Conservation (phyloP, 2,797 vertebrate species). For the Remorina albescens region DNA sequence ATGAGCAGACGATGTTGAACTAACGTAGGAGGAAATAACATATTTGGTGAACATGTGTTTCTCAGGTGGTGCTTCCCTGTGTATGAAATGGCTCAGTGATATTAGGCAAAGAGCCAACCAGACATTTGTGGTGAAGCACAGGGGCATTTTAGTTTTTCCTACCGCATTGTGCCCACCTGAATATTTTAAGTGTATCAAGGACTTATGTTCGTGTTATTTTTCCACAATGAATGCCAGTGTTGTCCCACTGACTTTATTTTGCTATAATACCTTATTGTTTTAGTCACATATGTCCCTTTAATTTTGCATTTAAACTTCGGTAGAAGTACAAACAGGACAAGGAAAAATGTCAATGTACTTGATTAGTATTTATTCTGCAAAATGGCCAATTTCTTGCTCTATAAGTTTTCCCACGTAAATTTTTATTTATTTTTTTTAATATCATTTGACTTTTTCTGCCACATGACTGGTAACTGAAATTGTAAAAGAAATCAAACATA, state of each 20-base stretch:
- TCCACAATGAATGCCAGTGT: neutral
- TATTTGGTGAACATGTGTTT: slow-evolving; percentile 53
- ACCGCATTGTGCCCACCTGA: no score
- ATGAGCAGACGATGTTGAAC: slow-evolving; percentile 38
- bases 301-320: neutral
- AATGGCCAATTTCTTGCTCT: neutral
- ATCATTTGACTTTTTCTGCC: neutral
- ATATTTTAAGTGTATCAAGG: slow-evolving; percentile 1
- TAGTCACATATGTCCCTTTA: neutral
- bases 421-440: no score
- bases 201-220: neutral
- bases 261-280: no score
- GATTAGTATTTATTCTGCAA: neutral
- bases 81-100: slow-evolving; percentile 35
- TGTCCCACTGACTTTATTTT: no score
- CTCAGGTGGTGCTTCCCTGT: slow-evolving; percentile 47
- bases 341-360: no score
- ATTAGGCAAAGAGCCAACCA: slow-evolving; percentile 57
- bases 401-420: no score
- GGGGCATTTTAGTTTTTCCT: slow-evolving; percentile 32
- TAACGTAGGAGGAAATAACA: slow-evolving; percentile 33
- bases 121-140: slow-evolving; percentile 26
- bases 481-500: neutral
- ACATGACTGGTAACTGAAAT: neutral
- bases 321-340: neutral